These are phyloP conservation scores for Blastobasis lacticolella DNA, from an alignment of 2,888 invertebrate species.

Conservation along the genomic window DNA sequence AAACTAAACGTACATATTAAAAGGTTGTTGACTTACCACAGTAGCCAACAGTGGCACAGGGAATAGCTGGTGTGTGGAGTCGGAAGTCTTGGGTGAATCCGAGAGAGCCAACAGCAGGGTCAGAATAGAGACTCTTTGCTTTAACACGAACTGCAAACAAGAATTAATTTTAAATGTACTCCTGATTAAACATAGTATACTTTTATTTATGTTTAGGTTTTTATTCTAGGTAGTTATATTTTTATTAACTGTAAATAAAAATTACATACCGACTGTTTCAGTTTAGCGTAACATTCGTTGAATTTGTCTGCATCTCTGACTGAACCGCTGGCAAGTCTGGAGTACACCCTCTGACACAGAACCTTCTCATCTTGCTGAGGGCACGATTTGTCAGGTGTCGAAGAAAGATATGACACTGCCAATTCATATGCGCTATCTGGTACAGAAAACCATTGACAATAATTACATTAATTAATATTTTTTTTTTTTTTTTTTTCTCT, in stretches of 20 bases:
- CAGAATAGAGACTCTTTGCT: constrained; percentile 75
- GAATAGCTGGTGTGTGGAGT: constrained; percentile 57
- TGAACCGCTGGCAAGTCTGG: constrained; percentile 38
- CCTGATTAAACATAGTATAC: neutral
- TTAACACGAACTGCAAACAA: constrained; percentile 70
- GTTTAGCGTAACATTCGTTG: constrained; percentile 57
- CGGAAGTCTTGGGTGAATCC: constrained; percentile 40
- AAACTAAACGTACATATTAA: too few relatives aligned
- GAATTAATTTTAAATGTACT: neutral
- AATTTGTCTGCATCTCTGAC: constrained; percentile 59
- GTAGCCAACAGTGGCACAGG: constrained; percentile 47
- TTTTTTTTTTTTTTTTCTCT: neutral
- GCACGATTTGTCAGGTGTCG: constrained; percentile 41
- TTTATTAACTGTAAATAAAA: too few relatives aligned
- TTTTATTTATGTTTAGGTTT: too few relatives aligned
- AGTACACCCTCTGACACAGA: constrained; percentile 57
- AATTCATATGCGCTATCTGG: constrained; percentile 65
- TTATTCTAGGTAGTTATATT: too few relatives aligned
- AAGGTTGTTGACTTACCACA: constrained; percentile 29
- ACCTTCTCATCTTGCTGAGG: constrained; percentile 50
- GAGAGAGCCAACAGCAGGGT: constrained; percentile 64
- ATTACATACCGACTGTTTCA: constrained; percentile 54
- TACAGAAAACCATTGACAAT: constrained; percentile 13
- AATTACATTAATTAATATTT: neutral
- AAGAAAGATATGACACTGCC: constrained; percentile 59